Conservation (phyloP, 2,113 vertebrate species). For the Chamaea fasciata region DNA sequence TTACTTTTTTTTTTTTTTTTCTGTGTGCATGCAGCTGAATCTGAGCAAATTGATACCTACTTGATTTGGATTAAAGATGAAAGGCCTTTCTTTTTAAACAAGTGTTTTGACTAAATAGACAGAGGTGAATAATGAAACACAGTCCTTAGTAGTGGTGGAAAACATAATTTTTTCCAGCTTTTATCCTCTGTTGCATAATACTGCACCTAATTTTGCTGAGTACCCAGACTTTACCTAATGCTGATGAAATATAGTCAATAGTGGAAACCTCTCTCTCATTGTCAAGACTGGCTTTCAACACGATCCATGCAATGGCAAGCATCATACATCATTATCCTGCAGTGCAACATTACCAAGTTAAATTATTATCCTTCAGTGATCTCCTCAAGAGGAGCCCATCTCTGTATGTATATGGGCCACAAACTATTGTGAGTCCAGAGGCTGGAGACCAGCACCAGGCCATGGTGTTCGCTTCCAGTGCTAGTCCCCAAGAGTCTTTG, state of each 20-base stretch:
- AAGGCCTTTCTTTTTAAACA: background rate
- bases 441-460: background rate
- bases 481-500: background rate
- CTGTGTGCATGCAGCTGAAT: conserved; percentile 50
- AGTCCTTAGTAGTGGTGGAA: background rate
- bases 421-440: background rate
- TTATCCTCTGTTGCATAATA: conserved; percentile 36
- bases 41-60: conserved; percentile 24
- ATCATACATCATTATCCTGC: conserved; percentile 42
- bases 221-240: conserved; percentile 56
- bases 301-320: conserved; percentile 57
- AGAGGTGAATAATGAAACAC: conserved; percentile 35
- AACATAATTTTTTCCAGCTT: background rate
- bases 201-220: conserved; percentile 45
- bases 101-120: background rate
- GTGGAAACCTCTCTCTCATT: conserved; percentile 38
- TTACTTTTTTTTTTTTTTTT: background rate
- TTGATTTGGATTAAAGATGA: conserved; percentile 29
- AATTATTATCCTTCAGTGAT: conserved; percentile 8
- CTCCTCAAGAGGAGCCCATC: background rate
- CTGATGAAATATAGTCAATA: conserved; percentile 40
- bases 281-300: conserved; percentile 47
- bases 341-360: conserved; percentile 53
- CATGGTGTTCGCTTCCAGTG: background rate
- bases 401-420: background rate